Conservation (phyloP, 1,140 invertebrate genomes). For the Trichogramma pretiosum region DNA sequence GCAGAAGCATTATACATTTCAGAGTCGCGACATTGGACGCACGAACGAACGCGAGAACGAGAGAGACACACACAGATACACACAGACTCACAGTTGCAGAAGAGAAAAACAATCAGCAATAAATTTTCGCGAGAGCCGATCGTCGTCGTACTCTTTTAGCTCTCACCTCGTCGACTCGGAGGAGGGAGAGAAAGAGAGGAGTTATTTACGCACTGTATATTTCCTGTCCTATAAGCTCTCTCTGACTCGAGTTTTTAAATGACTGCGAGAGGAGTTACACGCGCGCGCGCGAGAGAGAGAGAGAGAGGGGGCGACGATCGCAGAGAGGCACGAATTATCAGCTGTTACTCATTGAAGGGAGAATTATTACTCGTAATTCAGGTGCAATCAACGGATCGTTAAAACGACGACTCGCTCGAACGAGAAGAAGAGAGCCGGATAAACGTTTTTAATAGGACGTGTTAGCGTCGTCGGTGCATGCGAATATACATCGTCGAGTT, state of each 20-base stretch:
- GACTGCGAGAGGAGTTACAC: not conserved
- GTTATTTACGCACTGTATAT: constrained; percentile 17
- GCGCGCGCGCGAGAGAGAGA: not conserved
- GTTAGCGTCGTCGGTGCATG: too few species aligned
- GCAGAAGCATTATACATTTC: constrained; percentile 24
- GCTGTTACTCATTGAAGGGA: constrained; percentile 12
- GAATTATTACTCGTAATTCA: constrained; percentile 18
- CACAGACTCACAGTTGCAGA: too few species aligned
- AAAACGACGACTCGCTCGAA: not conserved
- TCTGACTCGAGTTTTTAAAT: not conserved
- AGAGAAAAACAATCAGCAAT: constrained; percentile 28
- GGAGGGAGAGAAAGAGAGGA: too few species aligned
- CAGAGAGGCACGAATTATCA: too few species aligned
- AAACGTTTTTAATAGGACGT: not conserved
- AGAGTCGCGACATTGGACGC: constrained; percentile 17
- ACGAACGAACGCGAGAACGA: not conserved
- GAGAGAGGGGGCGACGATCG: too few species aligned
- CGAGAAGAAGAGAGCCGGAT: not conserved
- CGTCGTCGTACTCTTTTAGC: not conserved
- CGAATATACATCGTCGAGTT: too few species aligned
- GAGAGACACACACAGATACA: constrained; percentile 5
- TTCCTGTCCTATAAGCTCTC: not conserved
- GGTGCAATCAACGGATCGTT: constrained; percentile 13
- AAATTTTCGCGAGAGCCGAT: constrained; percentile 20
- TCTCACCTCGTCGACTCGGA: too few species aligned